A percentile compares a stretch with the other conserved stretches of the same genome.
Evolutionary conservation across 2,113 vertebrate species (phyloP).

Genomic region (Chloropsis hardwickii): DNA sequence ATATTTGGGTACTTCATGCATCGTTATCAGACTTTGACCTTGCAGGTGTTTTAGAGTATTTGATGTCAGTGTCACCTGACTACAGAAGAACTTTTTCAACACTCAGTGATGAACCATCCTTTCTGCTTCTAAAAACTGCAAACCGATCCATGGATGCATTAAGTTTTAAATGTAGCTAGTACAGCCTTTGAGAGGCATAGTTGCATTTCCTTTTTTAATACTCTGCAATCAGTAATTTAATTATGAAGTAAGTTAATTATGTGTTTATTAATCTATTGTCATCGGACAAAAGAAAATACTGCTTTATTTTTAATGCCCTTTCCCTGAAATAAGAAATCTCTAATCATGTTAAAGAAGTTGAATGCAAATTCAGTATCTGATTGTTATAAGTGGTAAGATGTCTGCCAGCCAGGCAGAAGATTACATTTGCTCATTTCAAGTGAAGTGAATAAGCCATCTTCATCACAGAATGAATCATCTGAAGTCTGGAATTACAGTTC

Average conservation of each 20-base stretch:
- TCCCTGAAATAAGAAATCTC: background rate
- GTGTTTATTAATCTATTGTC: background rate
- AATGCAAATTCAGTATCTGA: background rate
- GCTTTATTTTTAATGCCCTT: background rate
- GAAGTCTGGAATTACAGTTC: background rate
- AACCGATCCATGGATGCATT: background rate
- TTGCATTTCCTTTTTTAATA: background rate
- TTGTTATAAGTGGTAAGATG: background rate
- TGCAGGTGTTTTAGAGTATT: background rate
- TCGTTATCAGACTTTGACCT: background rate
- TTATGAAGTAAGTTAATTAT: background rate
- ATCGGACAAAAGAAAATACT: background rate
- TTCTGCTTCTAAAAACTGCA: background rate
- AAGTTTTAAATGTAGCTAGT: background rate
- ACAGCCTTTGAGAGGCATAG: background rate
- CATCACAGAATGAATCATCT: background rate
- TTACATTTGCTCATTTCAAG: background rate
- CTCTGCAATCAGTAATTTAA: background rate
- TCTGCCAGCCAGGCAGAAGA: background rate
- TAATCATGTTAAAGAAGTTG: background rate
- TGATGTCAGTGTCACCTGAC: background rate
- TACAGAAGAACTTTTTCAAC: background rate
- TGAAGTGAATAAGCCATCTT: background rate
- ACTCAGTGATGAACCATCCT: background rate
- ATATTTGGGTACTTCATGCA: background rate